A percentile compares a stretch with the other conserved stretches of the same genome.
phyloP scores from a whole-genome alignment of 2,797 vertebrate species.

The Erpetoichthys calabaricus region DNA sequence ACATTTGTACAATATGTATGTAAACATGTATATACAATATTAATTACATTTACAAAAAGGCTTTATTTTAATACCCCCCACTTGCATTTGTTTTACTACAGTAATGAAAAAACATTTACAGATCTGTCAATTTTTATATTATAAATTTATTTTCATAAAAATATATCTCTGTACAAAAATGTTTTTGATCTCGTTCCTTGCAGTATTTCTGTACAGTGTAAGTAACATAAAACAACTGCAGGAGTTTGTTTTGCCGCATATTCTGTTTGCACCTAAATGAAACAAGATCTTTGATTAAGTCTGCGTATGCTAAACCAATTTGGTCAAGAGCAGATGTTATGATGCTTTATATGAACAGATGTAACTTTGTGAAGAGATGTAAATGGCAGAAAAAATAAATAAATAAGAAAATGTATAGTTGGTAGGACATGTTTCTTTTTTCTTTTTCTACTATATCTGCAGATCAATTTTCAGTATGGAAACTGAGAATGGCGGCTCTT shows the following conservation, averaged over 20 bases:
- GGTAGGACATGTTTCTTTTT: too few relatives aligned
- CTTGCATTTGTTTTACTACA: constrained; percentile 82
- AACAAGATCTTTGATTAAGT: too few relatives aligned
- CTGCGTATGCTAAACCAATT: constrained; percentile 20
- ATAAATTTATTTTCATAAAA: constrained; percentile 99
- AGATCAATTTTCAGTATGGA: too few relatives aligned
- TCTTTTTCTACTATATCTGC: too few relatives aligned
- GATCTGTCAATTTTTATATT: constrained; percentile 85
- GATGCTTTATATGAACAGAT: too few relatives aligned
- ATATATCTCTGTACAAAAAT: constrained; percentile 99
- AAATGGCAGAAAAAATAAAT: too few relatives aligned
- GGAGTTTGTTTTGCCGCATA: constrained; percentile 14
- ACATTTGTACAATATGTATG: constrained; percentile 96
- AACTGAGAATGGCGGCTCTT: too few relatives aligned
- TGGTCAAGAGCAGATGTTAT: constrained; percentile 27
- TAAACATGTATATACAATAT: constrained; percentile 96
- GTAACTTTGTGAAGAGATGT: too few relatives aligned
- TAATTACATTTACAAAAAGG: constrained; percentile 95
- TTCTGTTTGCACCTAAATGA: neutral
- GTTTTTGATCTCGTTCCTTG: constrained; percentile 29
- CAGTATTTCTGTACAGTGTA: constrained; percentile 22
- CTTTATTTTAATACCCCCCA: constrained; percentile 61
- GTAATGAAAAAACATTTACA: constrained; percentile 96
- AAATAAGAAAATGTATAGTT: too few relatives aligned
- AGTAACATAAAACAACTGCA: constrained; percentile 8